Conservation (phyloP, 2,113 vertebrate genomes). For the Callipepla squamata region DNA sequence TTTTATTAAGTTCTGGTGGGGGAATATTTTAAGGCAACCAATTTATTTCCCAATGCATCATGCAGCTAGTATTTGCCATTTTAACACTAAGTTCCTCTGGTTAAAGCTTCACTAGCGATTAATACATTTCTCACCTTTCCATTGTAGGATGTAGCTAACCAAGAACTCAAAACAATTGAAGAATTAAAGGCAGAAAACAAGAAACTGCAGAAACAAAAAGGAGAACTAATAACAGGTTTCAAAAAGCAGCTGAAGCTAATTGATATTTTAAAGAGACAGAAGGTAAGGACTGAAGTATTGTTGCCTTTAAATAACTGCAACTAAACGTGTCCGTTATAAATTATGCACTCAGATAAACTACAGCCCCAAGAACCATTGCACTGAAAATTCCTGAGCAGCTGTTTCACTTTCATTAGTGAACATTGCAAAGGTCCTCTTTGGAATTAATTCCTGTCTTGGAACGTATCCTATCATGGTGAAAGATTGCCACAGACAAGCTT, state of each 20-base stretch:
- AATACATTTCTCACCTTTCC: neutral
- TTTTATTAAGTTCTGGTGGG: neutral
- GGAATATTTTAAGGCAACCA: neutral
- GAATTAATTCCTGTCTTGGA: neutral
- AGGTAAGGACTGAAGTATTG: slow-evolving; percentile 76
- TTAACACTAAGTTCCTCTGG: neutral
- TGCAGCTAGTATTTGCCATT: neutral
- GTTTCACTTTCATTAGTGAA: neutral
- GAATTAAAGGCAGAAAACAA: slow-evolving; percentile 89
- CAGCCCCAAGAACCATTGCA: neutral
- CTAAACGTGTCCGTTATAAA: neutral
- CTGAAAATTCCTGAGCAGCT: neutral
- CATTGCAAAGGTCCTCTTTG: neutral
- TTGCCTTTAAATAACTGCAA: neutral
- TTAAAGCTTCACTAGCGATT: neutral
- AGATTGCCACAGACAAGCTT: neutral
- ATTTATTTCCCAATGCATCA: neutral
- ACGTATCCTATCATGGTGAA: neutral
- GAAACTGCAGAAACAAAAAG: slow-evolving; percentile 93
- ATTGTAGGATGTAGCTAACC: slow-evolving; percentile 82
- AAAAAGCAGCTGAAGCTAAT: slow-evolving; percentile 96
- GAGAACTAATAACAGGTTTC: slow-evolving; percentile 89
- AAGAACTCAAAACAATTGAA: slow-evolving; percentile 89
- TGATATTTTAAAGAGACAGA: slow-evolving; percentile 94
- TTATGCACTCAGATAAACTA: neutral